Base-by-base conservation (phyloP, 2,888 invertebrate species). In the Muschampia plurimacula region DNA sequence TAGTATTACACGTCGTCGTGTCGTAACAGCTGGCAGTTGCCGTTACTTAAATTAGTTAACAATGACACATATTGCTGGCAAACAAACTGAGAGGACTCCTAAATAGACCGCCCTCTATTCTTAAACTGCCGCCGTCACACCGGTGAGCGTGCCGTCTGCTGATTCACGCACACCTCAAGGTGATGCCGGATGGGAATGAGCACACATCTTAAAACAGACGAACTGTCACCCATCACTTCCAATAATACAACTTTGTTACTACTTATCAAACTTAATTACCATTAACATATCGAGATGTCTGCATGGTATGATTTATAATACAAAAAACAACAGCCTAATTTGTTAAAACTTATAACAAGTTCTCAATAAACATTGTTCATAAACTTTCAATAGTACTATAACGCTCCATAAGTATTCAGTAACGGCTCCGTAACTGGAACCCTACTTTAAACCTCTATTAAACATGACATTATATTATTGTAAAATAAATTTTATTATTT, bases 21-120 rank as follows among this genome's bases (percentile, higher is more conserved):
- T 91, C 89, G 93, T 91, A 94, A 93, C 88, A 89, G 86, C 92
- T 93, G 93, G 94, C 93, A 90, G 86, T 85, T 85, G 89, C 79
- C 85, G 92, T 92, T 91, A 92, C 94, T 93, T 90, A 1, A n/a
- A 93, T 93, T 94, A 93, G 93, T 93, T 93, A 94, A 94, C 94
- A 94, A 94, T 94, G 94, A 94, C 94, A 94, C 94, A 94, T 93
- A 89, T 93, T 84, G 89, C 92, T 94, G 94, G 94, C 93, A 94
- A 93, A 93, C 93, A 93, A 91, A 92, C 92, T 83, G 84, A 87
- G 88, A 91, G 89, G 87, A 89, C 87, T 91, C 89, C 88, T 91
- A 94, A 94, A 94, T 93, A 93, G 93, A 89, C 84, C 91, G 85
- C 86, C 86, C 76, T 89, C 94, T 94, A 94, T 94, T 94, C 91